Evolutionary conservation across 2,113 vertebrate genomes (phyloP), one percentile per base, ranked within the genome.

Genomic region (Aptenodytes patagonicus): DNA sequence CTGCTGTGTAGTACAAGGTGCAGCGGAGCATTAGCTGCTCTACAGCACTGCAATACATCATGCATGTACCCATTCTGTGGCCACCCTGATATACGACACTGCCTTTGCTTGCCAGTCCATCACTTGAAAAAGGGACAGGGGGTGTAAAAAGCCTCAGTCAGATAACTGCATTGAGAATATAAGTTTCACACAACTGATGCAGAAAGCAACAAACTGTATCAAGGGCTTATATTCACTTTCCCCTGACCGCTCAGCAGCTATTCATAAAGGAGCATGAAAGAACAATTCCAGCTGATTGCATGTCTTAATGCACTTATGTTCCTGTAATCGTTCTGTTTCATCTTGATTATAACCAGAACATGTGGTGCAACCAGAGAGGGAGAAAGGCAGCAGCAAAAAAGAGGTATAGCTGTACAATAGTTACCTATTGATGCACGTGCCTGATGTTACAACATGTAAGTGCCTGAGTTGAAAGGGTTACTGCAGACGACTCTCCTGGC

Each of bases 251-350:
- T 71, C 85, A 68, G 52, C 78, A 75, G 75, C 52, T 79, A 68
- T 72, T 95, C 79, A 88, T 83, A 91, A 91, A 93, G 70, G 44
- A 88, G n/a, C 29, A 46, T 36, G 58, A 81, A 95, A 80, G 88
- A 94, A 69, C 81, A 80, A 95, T 93, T 96, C 93, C 89, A 91
- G 64, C 42, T 79, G 77, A 75, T 69, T 83, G 75, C 82, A 21
- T 32, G 75, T 93, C 71, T 55, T 89, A 93, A 86, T 81, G 64
- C 79, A 92, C 71, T 90, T 73, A 77, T 28, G 42, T 86, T 70
- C 54, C 71, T 73, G 62, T 70, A 91, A 80, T 85, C 42, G 62
- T 60, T 91, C 55, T 86, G n/a, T 58, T 93, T 66, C 46, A 65
- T 83, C 82, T 80, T 1, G 3, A 55, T 93, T 94, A 68, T 60